A percentile compares a stretch with the other conserved stretches of the same genome.
These are phyloP conservation scores for Caenorhabditis afra DNA, from an alignment of 2,888 invertebrate genomes.

Conservation along the genomic window DNA sequence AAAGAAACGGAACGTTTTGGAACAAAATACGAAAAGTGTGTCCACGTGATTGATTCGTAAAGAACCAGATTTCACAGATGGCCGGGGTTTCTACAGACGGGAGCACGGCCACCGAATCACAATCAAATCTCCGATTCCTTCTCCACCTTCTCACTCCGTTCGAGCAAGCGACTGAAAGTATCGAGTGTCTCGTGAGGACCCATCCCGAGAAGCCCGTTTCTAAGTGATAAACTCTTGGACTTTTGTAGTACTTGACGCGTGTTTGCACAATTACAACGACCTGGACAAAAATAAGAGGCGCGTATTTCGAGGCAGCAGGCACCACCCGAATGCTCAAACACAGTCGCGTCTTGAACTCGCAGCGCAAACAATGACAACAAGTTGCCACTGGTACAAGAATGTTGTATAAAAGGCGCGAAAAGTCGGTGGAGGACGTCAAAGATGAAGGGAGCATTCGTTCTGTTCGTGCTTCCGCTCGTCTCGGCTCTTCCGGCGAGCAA, in stretches of 20 bases:
- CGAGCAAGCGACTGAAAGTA: too few species aligned
- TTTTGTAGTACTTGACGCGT: slow-evolving; percentile 7
- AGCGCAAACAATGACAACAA: slow-evolving; percentile 51
- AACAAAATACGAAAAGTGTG: too few species aligned
- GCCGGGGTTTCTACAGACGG: too few species aligned
- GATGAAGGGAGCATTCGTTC: slow-evolving; percentile 33
- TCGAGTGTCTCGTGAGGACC: too few species aligned
- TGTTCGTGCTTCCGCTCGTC: slow-evolving; percentile 26
- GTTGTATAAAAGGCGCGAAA: slow-evolving; percentile 47
- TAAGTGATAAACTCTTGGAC: slow-evolving; percentile 8
- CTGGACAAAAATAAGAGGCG: slow-evolving; percentile 43
- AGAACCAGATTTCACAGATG: too few species aligned
- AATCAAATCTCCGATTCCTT: too few species aligned
- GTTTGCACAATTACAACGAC: slow-evolving; percentile 31
- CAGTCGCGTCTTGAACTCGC: slow-evolving; percentile 49
- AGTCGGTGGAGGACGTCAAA: slow-evolving; percentile 1
- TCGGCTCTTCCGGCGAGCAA: slow-evolving; percentile 12
- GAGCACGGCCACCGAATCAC: too few species aligned
- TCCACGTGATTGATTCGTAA: too few species aligned
- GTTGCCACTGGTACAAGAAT: slow-evolving; percentile 48
- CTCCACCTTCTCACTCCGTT: too few species aligned
- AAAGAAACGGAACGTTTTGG: too few species aligned
- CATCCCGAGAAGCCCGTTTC: neutral
- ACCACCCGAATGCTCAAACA: slow-evolving; percentile 51
- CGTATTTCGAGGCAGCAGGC: slow-evolving; percentile 44